Evolutionary conservation across 2,888 invertebrate species (phyloP).

Genomic region (Mesodorylaimus sp.): DNA sequence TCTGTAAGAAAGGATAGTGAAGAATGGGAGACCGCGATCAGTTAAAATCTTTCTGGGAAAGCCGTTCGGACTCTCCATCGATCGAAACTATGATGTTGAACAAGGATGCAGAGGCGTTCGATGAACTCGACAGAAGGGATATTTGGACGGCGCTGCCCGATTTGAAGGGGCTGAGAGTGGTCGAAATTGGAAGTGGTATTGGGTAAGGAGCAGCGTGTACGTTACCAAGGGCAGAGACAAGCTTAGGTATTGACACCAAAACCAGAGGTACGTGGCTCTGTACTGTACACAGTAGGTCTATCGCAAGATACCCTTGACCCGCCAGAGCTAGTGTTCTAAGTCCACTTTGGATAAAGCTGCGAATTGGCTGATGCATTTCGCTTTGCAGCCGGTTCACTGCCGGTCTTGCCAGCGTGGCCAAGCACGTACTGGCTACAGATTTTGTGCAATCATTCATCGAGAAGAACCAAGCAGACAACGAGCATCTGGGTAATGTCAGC

Average conservation of each 20-base stretch:
- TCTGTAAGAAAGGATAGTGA: background rate
- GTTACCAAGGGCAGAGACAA: too few species aligned
- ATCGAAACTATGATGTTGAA: slow-evolving; percentile 38
- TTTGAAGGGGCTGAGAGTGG: slow-evolving; percentile 32
- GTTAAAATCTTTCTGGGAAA: slow-evolving; percentile 19
- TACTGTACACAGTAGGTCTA: background rate
- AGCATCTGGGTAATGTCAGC: slow-evolving; percentile 33
- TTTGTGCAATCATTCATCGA: slow-evolving; percentile 40
- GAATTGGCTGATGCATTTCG: background rate
- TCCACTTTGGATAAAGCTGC: background rate
- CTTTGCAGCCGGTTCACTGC: slow-evolving; percentile 37
- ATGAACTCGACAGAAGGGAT: slow-evolving; percentile 33
- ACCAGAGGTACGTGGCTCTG: background rate
- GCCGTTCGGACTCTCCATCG: slow-evolving; percentile 22
- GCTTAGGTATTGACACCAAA: too few species aligned
- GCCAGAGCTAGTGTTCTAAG: background rate
- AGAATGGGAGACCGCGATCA: background rate
- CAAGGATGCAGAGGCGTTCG: slow-evolving; percentile 31
- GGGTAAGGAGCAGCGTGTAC: slow-evolving; percentile 33
- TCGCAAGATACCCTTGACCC: background rate
- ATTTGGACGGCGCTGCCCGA: slow-evolving; percentile 37
- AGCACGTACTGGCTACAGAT: slow-evolving; percentile 37
- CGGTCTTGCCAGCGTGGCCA: slow-evolving; percentile 34
- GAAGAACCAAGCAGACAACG: slow-evolving; percentile 35
- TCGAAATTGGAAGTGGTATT: slow-evolving; percentile 41